A percentile compares a stretch with the other conserved stretches of the same genome.
These are phyloP conservation scores for Hemiprocne comata DNA, from an alignment of 2,113 vertebrate species.

Conservation along the genomic window DNA sequence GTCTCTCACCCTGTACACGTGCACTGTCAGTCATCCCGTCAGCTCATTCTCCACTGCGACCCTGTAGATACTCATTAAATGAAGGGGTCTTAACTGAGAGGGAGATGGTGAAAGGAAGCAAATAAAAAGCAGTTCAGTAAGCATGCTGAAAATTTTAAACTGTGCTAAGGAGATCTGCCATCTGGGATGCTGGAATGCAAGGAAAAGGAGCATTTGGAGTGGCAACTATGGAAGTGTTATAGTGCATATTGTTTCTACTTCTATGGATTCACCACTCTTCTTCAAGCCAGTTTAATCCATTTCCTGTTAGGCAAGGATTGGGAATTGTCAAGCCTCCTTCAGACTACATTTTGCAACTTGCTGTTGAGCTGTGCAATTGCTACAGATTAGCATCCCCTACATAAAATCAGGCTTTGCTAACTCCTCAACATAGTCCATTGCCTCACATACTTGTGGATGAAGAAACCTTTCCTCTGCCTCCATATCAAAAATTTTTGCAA, in stretches of 20 bases:
- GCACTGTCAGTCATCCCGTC: not conserved
- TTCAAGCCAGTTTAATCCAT: not conserved
- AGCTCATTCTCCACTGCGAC: not conserved
- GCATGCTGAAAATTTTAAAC: not conserved
- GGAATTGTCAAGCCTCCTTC: not conserved
- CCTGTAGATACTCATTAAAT: not conserved
- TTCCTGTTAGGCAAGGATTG: not conserved
- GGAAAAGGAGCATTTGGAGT: slow-evolving; percentile 26
- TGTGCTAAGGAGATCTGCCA: slow-evolving; percentile 2
- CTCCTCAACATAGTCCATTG: not conserved
- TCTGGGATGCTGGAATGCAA: slow-evolving; percentile 5
- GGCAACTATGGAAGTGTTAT: not conserved
- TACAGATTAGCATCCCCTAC: not conserved
- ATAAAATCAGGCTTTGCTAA: not conserved
- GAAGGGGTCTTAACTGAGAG: not conserved
- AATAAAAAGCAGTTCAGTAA: not conserved
- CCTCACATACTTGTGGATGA: not conserved
- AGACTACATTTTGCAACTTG: not conserved
- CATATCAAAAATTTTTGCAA: not conserved
- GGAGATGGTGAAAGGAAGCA: not conserved
- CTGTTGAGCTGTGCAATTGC: not conserved
- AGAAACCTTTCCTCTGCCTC: not conserved
- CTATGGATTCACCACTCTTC: not conserved
- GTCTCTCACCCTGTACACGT: not conserved
- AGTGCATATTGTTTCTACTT: slow-evolving; percentile 24